phyloP scores from a whole-genome alignment of 2,797 vertebrate species.

The Glyptemys insculpta region DNA sequence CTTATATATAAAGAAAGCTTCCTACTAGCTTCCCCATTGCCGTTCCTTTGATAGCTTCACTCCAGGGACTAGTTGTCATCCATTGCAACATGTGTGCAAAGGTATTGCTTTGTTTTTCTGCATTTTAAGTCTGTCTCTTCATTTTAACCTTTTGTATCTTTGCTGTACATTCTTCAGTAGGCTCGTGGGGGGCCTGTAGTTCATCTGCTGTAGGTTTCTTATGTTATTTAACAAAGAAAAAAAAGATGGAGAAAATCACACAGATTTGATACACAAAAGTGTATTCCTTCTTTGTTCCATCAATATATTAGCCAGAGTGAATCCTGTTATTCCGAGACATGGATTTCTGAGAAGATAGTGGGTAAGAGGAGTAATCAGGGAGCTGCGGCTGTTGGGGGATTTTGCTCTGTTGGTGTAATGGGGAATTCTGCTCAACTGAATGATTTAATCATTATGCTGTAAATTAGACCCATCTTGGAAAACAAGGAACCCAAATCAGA shows the following conservation, averaged over 20 bases:
- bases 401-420: background rate
- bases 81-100: conserved; percentile 69
- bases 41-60: background rate
- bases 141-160: background rate
- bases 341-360: background rate
- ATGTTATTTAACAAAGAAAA: background rate
- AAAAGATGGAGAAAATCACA: background rate
- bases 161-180: background rate
- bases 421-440: background rate
- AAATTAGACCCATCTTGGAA: background rate
- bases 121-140: background rate
- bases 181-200: accelerated
- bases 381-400: background rate
- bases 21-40: background rate
- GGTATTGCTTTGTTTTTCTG: conserved; percentile 67
- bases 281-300: background rate
- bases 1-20: background rate
- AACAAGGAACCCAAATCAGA: background rate
- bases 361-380: background rate
- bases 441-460: background rate
- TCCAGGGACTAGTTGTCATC: background rate
- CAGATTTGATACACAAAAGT: background rate
- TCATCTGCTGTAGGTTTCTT: background rate
- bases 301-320: background rate
- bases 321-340: background rate